Percentiles rank a stretch among this genome's conserved stretches.
Conservation (phyloP, 2,888 invertebrate genomes). For the Clitarchus hookeri region DNA sequence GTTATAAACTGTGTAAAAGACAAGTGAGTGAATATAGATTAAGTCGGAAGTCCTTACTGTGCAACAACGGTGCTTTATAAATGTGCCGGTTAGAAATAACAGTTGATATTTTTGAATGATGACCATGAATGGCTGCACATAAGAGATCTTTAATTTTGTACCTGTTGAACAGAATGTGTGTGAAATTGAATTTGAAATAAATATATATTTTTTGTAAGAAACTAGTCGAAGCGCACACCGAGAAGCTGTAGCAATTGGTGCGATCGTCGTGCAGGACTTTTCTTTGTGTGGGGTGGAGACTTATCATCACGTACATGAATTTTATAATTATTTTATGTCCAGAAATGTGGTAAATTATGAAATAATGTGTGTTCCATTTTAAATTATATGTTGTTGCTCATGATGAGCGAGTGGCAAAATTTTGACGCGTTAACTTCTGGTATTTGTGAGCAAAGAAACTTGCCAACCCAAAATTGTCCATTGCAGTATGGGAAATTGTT, state of each 20-base stretch:
- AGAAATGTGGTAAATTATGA: neutral
- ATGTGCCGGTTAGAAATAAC: slow-evolving; percentile 36
- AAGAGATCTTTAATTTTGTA: slow-evolving; percentile 34
- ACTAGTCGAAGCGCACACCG: slow-evolving; percentile 38
- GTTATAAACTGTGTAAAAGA: slow-evolving; percentile 1
- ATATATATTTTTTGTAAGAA: slow-evolving; percentile 38
- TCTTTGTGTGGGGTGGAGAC: neutral
- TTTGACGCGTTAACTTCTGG: no score
- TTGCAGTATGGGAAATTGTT: no score
- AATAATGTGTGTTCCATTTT: no score
- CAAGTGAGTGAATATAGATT: slow-evolving; percentile 11
- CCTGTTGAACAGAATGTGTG: slow-evolving; percentile 32
- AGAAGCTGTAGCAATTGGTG: neutral
- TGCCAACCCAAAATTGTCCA: no score
- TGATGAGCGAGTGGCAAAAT: no score
- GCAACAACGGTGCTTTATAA: slow-evolving; percentile 38
- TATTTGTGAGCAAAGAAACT: no score
- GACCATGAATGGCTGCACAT: slow-evolving; percentile 31
- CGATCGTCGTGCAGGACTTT: neutral
- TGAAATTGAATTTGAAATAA: slow-evolving; percentile 16
- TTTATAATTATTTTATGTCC: neutral
- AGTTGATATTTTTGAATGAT: slow-evolving; percentile 28
- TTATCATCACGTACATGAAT: neutral
- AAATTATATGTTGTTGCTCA: no score
- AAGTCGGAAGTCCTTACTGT: neutral